Evolutionary conservation across 2,113 vertebrate genomes (phyloP), one percentile per base, ranked within the genome.

Genomic region (Hippocampus guttulatus): DNA sequence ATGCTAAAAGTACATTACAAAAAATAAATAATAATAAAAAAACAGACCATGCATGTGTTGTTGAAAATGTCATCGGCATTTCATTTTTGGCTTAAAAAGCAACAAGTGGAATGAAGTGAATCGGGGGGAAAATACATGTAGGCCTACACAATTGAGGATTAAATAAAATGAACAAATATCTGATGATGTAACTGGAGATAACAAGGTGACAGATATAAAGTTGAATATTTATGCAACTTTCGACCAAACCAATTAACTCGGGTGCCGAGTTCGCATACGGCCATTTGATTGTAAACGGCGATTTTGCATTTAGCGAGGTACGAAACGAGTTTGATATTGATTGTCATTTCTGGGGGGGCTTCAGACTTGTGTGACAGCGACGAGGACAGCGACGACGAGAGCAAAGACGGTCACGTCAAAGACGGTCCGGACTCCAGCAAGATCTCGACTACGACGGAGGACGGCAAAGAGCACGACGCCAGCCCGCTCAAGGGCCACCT

Each of bases 341-440:
- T 6, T 38, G 33, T 38, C 33, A 38, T 38, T 38, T 38, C 33
- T 12, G 11, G 23, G 55, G 25, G 3, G 57, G 11, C 12, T 18
- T 15, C 78, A 99, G 96, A 96, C 86, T 92, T 94, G 80, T 96
- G 95, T 7, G 94, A 95, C 87, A 99, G 95, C 75, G 96, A 98
- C 8, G 96, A 93, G 1, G 96, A 99, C 71, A 98, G 96, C 78
- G 97, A 99, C 23, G 93, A 96, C 0, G 97, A 98, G 71, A 96
- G 95, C 71, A 97, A 97, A 86, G 96, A 98, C 33, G 95, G 90
- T 3, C 92, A 93, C 67, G 73, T 89, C 70, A 92, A 92, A 3
- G 96, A 97, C 54, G 92, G 89, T 20, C 92, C 87, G 11, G 97
- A 98, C 64, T 91, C 94, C 0, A 93, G 92, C 68, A 96, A 95